Conservation (phyloP, 2,888 invertebrate genomes). For the Erebia ligea region DNA sequence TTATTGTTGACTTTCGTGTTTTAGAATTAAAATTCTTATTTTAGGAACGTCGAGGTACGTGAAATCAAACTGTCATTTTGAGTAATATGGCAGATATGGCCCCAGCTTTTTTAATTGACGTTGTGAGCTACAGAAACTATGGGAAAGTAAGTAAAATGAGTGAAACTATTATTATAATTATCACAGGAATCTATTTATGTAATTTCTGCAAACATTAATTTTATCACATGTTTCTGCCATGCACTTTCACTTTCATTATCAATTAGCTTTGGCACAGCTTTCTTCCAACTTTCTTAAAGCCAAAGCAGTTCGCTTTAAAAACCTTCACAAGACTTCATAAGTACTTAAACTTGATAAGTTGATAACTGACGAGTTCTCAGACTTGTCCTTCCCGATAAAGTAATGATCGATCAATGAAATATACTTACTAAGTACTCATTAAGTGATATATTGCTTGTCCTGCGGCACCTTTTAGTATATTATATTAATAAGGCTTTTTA, state of each 20-base stretch:
- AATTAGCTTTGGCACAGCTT: neutral
- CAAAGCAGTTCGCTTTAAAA: neutral
- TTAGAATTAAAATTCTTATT: too few species aligned
- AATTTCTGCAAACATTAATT: too few species aligned
- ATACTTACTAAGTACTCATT: neutral
- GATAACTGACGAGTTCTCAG: neutral
- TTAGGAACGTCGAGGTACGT: too few species aligned
- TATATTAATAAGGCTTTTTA: slow-evolving; percentile 43
- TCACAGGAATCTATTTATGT: too few species aligned
- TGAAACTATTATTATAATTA: too few species aligned
- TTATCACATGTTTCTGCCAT: too few species aligned
- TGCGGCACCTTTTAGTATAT: slow-evolving; percentile 16
- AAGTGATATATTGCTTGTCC: slow-evolving; percentile 6
- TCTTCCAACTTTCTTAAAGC: neutral
- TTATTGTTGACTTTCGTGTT: too few species aligned
- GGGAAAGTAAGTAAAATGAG: neutral
- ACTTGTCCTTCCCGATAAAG: neutral
- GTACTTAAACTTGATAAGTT: neutral
- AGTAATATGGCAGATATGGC: too few species aligned
- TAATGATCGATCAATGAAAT: slow-evolving; percentile 10
- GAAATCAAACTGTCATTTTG: too few species aligned
- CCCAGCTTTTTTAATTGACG: neutral
- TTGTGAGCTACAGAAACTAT: neutral
- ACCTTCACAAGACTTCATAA: too few species aligned
- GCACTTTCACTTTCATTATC: neutral